Evolutionary conservation across 2,113 vertebrate species (phyloP), one percentile per base, ranked within the genome.

Genomic region (Climacteris rufus): DNA sequence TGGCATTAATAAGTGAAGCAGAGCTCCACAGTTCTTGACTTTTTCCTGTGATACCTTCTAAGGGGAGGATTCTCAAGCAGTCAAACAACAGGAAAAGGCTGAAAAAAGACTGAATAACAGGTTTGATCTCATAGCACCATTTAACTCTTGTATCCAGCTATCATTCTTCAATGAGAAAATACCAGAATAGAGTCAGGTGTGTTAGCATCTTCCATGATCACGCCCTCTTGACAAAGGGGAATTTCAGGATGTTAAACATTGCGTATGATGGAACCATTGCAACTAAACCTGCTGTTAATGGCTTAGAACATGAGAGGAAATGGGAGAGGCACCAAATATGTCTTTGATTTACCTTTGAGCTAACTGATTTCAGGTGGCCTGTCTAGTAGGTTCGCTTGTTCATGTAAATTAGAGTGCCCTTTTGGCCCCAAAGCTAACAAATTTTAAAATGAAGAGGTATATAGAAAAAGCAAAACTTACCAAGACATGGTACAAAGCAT

Each of bases 341-440:
- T 89, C 86, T 97, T 95, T 93, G 78, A 96, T 96, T 95, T 97
- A 89, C 76, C 60, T 90, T 87, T 90, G 71, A 83, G 68, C 86
- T 97, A 97, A 97, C 68, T 88, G 68, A 83, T 93, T 96, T 93
- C 95, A 94, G 76, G 83, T 95, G 94, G 80, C 35, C 57, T 81
- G 88, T 94, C 92, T 33, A 42, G 40, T 63, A 61, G 65, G 60
- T 88, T 80, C 3, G 0, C 90, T 80, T 90, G 57, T 90, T 52
- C 83, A 59, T 59, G 82, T 90, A 93, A 96, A 89, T 86, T 93
- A 93, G 65, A 80, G 35, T 53, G 83, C 50, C 47, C 79, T 94
- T 93, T 66, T 92, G 59, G 81, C 86, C 90, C 39, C 54, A 83
- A 70, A 86, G 76, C 60, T 92, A 94, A 88, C 50, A 92, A 80